Evolutionary conservation across 2,888 invertebrate genomes (phyloP), one percentile per base, ranked within the genome.

Genomic region (Prenolepis imparis): DNA sequence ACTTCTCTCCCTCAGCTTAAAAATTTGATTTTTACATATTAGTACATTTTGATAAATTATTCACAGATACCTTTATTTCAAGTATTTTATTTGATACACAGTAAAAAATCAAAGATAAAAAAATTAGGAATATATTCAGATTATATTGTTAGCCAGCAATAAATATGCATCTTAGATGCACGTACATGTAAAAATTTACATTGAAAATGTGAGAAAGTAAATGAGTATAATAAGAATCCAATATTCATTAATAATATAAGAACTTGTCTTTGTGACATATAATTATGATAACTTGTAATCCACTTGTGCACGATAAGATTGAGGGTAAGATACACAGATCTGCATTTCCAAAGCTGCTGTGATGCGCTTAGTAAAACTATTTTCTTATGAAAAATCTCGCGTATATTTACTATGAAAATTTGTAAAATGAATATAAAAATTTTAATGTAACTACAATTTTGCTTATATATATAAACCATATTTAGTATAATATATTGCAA

Each of bases 271-370:
- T 87, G 66, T 84, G 66, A 84, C 64, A 57, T 68, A 74, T 84
- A 86, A 85, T 75, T 70, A 82, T 72, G 83, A 86, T 82, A 84
- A 89, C 61, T 85, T 90, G 83, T 85, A 88, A 89, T 86, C 83
- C 73, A 70, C 11, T 70, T 57, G 12, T 44, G 44, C 59, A 59
- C 11, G n/a, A 70, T 78, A 86, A 88, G 48, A 86, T 90, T 87
- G 84, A 88, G 80, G 52, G 83, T 89, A 87, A 84, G 90, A 89
- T 87, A 88, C 86, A 91, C 85, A 87, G 87, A 92, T 92, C 88
- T 92, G 92, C 92, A 93, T 93, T 93, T 93, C 88, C 73, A 90
- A 91, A 92, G 90, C 90, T 89, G 87, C 92, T 93, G 92, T 92
- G 92, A 93, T 93, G 92, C 89, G 88, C 87, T 92, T 91, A 90